Percentiles rank a stretch among this genome's conserved stretches.
Evolutionary conservation across 2,797 vertebrate genomes (phyloP).

Genomic region (Poecilia gillii): DNA sequence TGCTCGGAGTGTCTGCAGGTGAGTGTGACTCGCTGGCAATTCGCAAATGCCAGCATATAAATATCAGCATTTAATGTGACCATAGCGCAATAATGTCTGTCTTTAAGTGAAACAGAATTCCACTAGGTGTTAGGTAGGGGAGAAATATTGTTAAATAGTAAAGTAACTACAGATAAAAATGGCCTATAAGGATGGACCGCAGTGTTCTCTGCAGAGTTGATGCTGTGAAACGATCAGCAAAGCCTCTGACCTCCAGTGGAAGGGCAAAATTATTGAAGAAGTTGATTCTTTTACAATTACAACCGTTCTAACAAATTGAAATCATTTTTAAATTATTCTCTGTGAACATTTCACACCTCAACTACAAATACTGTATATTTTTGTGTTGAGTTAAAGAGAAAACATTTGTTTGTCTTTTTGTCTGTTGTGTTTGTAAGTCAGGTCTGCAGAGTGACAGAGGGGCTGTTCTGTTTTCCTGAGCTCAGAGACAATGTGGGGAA

Average conservation of each 20-base stretch:
- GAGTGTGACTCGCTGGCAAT: slow-evolving; percentile 16
- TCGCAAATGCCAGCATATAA: neutral
- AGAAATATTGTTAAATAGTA: neutral
- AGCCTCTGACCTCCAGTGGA: neutral
- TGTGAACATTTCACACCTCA: neutral
- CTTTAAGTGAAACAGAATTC: neutral
- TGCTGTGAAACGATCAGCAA: neutral
- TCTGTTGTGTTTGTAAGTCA: neutral
- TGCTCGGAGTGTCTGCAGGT: slow-evolving; percentile 46
- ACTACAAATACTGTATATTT: neutral
- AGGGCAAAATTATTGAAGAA: neutral
- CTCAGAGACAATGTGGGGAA: neutral
- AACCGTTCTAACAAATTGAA: neutral
- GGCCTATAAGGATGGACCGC: neutral
- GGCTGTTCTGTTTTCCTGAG: neutral
- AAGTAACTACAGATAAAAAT: neutral
- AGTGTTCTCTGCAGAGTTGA: neutral
- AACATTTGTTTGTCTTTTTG: neutral
- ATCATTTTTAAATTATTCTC: neutral
- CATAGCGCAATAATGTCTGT: neutral
- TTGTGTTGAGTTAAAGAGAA: neutral
- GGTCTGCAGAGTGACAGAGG: neutral
- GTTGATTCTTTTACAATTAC: neutral
- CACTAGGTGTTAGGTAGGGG: neutral
- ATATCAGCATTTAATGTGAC: neutral